phyloP scores from a whole-genome alignment of 2,797 vertebrate genomes.

The Helostoma temminkii region DNA sequence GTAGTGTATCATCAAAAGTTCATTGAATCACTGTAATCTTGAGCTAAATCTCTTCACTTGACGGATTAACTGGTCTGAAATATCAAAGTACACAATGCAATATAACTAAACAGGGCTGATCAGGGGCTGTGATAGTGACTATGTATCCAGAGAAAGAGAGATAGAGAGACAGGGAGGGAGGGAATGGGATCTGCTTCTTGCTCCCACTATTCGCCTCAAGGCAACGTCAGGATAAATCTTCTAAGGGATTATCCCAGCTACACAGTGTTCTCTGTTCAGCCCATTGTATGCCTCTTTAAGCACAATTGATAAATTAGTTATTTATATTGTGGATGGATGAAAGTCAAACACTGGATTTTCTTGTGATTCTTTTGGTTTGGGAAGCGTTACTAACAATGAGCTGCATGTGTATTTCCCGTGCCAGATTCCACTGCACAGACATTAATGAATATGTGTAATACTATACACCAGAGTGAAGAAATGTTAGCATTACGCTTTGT shows the following conservation, averaged over 20 bases:
- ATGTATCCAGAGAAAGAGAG: conserved; percentile 71
- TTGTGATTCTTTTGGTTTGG: conserved; percentile 72
- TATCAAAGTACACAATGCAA: conserved; percentile 85
- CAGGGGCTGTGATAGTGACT: conserved; percentile 77
- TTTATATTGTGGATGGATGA: conserved; percentile 82
- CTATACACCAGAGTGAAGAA: conserved; percentile 39
- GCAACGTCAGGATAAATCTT: conserved; percentile 84
- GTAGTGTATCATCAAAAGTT: conserved; percentile 72
- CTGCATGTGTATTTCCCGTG: conserved; percentile 37
- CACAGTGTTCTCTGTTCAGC: conserved; percentile 85
- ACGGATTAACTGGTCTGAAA: conserved; percentile 81
- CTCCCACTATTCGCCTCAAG: conserved; percentile 80
- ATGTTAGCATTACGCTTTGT: conserved; percentile 34
- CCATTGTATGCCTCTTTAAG: conserved; percentile 85
- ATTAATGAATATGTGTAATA: conserved; percentile 40
- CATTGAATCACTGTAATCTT: conserved; percentile 81
- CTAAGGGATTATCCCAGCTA: conserved; percentile 86
- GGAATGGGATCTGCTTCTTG: conserved; percentile 72
- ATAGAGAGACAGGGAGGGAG: conserved; percentile 63
- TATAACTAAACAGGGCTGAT: conserved; percentile 82
- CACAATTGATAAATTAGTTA: conserved; percentile 88
- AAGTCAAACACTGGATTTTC: conserved; percentile 77
- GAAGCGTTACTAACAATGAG: conserved; percentile 60
- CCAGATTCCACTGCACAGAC: conserved; percentile 34
- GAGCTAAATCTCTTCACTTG: conserved; percentile 82